Conservation (phyloP, 2,113 vertebrate genomes). For the Steatornis caripensis region DNA sequence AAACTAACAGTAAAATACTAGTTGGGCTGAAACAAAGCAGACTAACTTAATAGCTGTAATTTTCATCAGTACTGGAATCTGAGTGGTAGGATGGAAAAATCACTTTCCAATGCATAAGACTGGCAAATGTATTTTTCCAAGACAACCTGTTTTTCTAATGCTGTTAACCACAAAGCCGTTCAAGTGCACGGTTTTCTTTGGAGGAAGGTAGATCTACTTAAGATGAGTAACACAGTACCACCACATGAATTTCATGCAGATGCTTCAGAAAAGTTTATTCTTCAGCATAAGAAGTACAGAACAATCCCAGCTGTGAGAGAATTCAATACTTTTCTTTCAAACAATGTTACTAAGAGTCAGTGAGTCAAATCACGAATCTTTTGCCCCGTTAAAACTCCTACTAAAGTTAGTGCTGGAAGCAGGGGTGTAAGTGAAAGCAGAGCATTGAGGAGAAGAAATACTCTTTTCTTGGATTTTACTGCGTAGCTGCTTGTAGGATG, state of each 20-base stretch:
- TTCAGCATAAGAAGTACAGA: not conserved
- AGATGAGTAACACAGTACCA: not conserved
- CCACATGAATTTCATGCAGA: not conserved
- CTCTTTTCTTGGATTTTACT: not conserved
- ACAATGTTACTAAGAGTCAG: not conserved
- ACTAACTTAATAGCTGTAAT: conserved; percentile 28
- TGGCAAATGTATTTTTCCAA: conserved; percentile 41
- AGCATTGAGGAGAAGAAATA: not conserved
- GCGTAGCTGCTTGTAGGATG: not conserved
- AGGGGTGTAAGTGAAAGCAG: not conserved
- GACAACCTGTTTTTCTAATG: conserved; percentile 35
- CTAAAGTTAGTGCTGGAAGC: not conserved
- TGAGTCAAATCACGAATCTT: not conserved
- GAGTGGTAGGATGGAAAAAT: conserved; percentile 35
- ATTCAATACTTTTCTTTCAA: not conserved
- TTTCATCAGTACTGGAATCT: conserved; percentile 22
- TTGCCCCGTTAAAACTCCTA: not conserved
- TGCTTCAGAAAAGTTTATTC: not conserved
- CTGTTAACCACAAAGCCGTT: not conserved
- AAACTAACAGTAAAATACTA: conserved; percentile 12
- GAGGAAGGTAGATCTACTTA: not conserved
- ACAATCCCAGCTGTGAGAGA: not conserved
- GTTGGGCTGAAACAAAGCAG: not conserved
- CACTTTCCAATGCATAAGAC: not conserved
- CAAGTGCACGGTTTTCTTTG: not conserved